These are phyloP conservation scores for Drosophila recens DNA, from an alignment of 2,888 invertebrate species.

Conservation along the genomic window DNA sequence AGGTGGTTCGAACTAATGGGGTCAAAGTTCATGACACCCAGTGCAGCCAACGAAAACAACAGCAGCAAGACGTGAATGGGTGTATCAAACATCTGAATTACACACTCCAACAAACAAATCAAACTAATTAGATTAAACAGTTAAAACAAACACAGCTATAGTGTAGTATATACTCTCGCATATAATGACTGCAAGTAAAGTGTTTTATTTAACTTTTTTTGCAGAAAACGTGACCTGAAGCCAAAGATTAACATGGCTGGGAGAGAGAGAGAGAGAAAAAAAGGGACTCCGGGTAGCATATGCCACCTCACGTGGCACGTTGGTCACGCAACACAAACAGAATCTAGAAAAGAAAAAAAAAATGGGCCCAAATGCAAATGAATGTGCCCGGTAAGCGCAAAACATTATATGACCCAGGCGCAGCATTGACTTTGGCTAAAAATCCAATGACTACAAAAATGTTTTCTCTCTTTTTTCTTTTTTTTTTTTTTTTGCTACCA, in stretches of 20 bases:
- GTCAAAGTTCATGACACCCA: conserved; percentile 53
- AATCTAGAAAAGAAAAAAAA: neutral
- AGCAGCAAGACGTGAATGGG: conserved; percentile 9
- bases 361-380: conserved; percentile 42
- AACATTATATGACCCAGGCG: conserved; percentile 32
- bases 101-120: conserved; percentile 20
- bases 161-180: neutral
- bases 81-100: conserved; percentile 31
- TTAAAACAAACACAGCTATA: neutral
- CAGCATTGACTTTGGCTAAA: conserved; percentile 62
- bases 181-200: conserved; percentile 10
- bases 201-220: neutral
- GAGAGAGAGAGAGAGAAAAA: neutral
- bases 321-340: conserved; percentile 56
- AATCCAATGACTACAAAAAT: conserved; percentile 51
- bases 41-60: conserved; percentile 1
- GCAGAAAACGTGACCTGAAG: conserved; percentile 53
- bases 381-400: conserved; percentile 39
- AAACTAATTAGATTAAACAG: conserved; percentile 35
- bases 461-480: too few species aligned
- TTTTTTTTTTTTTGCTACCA: conserved; percentile 1
- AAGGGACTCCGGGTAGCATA: conserved; percentile 16
- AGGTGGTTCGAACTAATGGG: conserved; percentile 38
- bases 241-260: conserved; percentile 19
- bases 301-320: conserved; percentile 45